These are phyloP conservation scores for Liasis olivaceus DNA, from an alignment of 2,797 vertebrate species.

Conservation along the genomic window DNA sequence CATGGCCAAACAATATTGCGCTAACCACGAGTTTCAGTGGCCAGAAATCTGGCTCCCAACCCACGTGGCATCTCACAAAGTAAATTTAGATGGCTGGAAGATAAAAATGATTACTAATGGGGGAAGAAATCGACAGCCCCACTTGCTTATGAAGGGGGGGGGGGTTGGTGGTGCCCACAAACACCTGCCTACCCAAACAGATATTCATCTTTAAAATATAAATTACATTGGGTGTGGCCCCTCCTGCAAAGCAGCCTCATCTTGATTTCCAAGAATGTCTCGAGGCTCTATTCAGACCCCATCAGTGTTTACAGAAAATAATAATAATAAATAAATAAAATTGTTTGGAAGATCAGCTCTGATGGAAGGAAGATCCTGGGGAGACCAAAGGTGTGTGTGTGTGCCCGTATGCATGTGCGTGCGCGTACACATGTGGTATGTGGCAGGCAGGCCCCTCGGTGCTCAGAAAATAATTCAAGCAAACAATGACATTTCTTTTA, in stretches of 20 bases:
- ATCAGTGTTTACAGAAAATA: neutral
- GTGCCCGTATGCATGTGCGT: too few species aligned
- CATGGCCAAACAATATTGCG: slow-evolving; percentile 3
- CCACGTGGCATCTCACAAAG: neutral
- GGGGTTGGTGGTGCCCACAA: neutral
- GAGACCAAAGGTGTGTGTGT: too few species aligned
- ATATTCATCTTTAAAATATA: neutral
- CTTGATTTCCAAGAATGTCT: neutral
- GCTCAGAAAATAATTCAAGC: too few species aligned
- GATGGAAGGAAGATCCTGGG: too few species aligned
- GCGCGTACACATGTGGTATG: too few species aligned
- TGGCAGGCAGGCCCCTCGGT: too few species aligned
- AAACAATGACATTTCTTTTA: too few species aligned
- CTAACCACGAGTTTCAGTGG: neutral
- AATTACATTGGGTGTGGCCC: neutral
- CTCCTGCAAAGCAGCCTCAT: neutral
- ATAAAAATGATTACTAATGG: fast-evolving
- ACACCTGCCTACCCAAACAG: neutral
- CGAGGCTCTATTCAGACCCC: neutral
- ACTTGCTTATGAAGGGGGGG: neutral
- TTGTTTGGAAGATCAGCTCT: too few species aligned
- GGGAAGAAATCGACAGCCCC: neutral
- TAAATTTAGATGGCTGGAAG: neutral
- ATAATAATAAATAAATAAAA: neutral
- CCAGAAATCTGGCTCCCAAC: slow-evolving; percentile 13